Conservation (phyloP, 37 sponge, comb jelly and placozoan genomes). For the Lycopodina hypogea region DNA sequence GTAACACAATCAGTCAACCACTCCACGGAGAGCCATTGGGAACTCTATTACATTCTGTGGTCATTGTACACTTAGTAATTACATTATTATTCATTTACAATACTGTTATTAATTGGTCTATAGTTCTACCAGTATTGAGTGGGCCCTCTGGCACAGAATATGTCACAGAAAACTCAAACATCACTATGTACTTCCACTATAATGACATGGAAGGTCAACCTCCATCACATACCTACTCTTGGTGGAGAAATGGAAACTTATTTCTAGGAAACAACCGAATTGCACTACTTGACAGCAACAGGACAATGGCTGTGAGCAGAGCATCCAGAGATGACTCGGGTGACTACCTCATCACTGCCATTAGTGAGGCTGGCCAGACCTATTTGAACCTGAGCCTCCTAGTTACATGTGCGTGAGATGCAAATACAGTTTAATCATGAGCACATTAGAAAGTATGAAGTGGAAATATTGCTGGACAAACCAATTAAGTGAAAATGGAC, state of each 20-base stretch:
- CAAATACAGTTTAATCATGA: not conserved
- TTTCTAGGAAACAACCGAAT: slow-evolving; percentile 11
- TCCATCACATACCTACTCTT: not conserved
- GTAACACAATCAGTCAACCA: too few species aligned
- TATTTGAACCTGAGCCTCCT: not conserved
- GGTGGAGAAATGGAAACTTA: not conserved
- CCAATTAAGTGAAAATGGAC: too few species aligned
- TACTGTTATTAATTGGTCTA: not conserved
- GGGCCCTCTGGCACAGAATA: not conserved
- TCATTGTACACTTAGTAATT: not conserved
- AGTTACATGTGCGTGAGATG: slow-evolving; percentile 12
- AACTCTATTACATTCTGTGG: too few species aligned
- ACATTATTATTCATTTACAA: not conserved
- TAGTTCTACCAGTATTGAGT: slow-evolving; percentile 5
- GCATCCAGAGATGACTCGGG: slow-evolving; percentile 15
- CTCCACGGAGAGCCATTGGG: too few species aligned
- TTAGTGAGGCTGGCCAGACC: not conserved
- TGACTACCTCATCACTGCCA: not conserved
- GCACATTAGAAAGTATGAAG: not conserved
- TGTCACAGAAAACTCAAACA: not conserved
- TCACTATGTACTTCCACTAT: not conserved
- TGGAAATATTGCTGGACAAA: too few species aligned
- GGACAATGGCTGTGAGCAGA: slow-evolving; percentile 1
- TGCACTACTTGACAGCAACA: not conserved
- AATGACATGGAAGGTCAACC: not conserved